Evolutionary conservation across 2,888 invertebrate species (phyloP).

Genomic region (Drosophila paranaensis): DNA sequence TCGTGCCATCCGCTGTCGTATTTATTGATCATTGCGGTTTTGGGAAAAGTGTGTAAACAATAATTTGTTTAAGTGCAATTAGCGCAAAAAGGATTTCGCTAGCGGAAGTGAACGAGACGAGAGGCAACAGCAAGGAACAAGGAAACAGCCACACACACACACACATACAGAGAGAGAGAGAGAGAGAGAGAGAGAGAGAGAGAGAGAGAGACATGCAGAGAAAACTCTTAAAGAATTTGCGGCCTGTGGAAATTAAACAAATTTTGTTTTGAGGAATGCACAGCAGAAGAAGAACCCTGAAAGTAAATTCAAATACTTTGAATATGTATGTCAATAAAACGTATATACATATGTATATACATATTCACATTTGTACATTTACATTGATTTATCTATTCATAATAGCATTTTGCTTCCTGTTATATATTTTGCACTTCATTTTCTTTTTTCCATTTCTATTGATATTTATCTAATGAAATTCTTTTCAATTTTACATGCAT

Average conservation of each 20-base stretch:
- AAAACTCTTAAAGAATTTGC: slow-evolving; percentile 40
- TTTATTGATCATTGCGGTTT: slow-evolving; percentile 38
- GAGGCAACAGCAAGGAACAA: slow-evolving; percentile 19
- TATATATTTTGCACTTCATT: neutral
- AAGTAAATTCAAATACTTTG: neutral
- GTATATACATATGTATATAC: neutral
- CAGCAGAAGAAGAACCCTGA: neutral
- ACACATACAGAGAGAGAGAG: too few relatives aligned
- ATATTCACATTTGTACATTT: neutral
- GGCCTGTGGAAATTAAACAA: slow-evolving; percentile 51
- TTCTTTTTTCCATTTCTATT: neutral
- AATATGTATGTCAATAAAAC: neutral
- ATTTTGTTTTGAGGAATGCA: slow-evolving; percentile 18
- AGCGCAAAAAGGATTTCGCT: slow-evolving; percentile 55
- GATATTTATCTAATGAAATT: neutral
- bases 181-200: too few relatives aligned
- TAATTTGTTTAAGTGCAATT: slow-evolving; percentile 72
- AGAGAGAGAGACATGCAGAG: too few relatives aligned
- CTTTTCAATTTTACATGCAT: neutral
- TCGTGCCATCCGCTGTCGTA: neutral
- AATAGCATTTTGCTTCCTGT: neutral
- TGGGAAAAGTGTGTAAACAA: slow-evolving; percentile 53
- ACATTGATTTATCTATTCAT: too few relatives aligned
- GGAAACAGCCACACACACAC: neutral
- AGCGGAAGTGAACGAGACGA: slow-evolving; percentile 30